phyloP scores from a whole-genome alignment of 2,888 invertebrate species.

The Hydraecia micacea region DNA sequence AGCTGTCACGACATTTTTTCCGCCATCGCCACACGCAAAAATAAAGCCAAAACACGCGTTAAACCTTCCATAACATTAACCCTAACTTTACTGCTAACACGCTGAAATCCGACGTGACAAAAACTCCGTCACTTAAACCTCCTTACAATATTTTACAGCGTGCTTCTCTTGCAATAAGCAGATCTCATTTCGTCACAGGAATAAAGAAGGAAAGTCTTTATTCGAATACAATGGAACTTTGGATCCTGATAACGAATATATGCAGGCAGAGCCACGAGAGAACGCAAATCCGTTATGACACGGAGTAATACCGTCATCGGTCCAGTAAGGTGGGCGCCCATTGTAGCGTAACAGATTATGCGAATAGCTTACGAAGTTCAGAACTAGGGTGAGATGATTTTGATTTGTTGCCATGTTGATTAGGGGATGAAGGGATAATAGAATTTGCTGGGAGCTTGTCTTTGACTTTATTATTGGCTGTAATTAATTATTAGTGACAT shows the following conservation, averaged over 20 bases:
- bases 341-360: conserved; percentile 57
- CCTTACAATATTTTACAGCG: conserved; percentile 63
- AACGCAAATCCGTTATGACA: conserved; percentile 75
- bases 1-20: conserved; percentile 22
- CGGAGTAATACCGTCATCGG: conserved; percentile 61
- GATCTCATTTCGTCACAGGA: conserved; percentile 73
- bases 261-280: conserved; percentile 71
- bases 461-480: conserved; percentile 12
- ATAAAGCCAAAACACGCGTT: conserved; percentile 48
- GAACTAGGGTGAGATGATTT: conserved; percentile 39
- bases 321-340: conserved; percentile 47
- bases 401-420: conserved; percentile 57
- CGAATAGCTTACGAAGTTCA: conserved; percentile 48
- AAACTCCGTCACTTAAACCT: conserved; percentile 56
- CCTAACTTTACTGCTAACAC: conserved; percentile 60
- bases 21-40: conserved; percentile 21
- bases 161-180: conserved; percentile 60
- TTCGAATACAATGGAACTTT: conserved; percentile 66
- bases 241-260: conserved; percentile 71
- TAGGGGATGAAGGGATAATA: conserved; percentile 43
- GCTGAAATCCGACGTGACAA: conserved; percentile 51
- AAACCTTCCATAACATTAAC: conserved; percentile 60
- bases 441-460: conserved; percentile 39
- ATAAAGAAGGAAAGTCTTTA: conserved; percentile 71
- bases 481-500: neutral